Base-by-base conservation (phyloP, 2,113 vertebrate species). In the Noturus placidus region DNA sequence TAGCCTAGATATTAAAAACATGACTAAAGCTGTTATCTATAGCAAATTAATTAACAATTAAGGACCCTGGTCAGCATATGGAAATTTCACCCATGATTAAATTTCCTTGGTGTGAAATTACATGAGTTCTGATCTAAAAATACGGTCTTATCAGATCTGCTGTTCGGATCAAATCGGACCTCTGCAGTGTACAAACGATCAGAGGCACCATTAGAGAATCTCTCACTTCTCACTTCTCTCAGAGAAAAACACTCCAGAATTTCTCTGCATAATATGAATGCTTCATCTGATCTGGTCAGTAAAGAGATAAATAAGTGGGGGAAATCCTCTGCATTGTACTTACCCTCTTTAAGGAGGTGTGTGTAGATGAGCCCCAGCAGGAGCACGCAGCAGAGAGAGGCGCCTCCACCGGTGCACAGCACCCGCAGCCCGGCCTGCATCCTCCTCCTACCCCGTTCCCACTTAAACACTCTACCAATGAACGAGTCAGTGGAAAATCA, bases 331-430 rank as follows among this genome's bases (percentile, higher is more conserved):
- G 63, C n/a, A 84, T 81, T 56, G 30, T 86, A 89, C 94, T 95
- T 94, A 95, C 96, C 96, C 93, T 96, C 96, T 95, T 95, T 94
- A 42, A 96, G 93, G 88, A 96, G 94, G 89, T 96, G 96, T 84
- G 95, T 95, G 92, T 96, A 96, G 89, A 96, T 94, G 89, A 96
- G 93, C 95, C 95, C 96, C 91, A 96, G 94, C 89, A 96, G 94
- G 87, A 96, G 94, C 82, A 96, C 94, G 92, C 95, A 96, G 92
- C 96, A 96, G 91, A 96, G 94, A 89, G 95, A 94, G 91, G 95
- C 95, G 90, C 95, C 96, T 93, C 94, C 94, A 92, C 95, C 95
- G 92, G 95, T 94, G 90, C 95, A 95, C 88, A 96, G 94, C 87
- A 94, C 95, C 93, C 94, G 96, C 91, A 92, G 94, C 87, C 95